Evolutionary conservation across 2,113 vertebrate genomes (phyloP).

Genomic region (Nycticorax nycticorax): DNA sequence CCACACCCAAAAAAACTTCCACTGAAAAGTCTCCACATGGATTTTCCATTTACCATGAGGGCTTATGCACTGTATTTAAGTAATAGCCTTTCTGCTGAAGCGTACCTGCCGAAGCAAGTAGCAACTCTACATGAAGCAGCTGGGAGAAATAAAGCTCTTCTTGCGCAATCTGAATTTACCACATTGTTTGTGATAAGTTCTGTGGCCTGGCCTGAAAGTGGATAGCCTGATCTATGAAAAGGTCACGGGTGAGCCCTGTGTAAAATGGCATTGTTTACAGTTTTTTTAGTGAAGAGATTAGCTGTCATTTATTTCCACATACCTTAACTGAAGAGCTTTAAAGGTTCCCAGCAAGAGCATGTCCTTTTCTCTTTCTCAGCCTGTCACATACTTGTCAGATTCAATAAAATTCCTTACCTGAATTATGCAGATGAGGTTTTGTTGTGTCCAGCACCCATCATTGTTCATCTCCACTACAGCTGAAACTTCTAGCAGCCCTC

Average conservation of each 20-base stretch:
- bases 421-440: conserved; percentile 95
- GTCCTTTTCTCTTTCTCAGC: conserved; percentile 84
- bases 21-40: neutral
- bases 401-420: conserved; percentile 98
- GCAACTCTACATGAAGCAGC: neutral
- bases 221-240: conserved; percentile 70
- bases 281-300: conserved; percentile 95
- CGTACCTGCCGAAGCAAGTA: neutral
- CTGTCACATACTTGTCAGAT: conserved; percentile 97
- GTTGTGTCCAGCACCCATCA: conserved; percentile 84
- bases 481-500: conserved; percentile 84
- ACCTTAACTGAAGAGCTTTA: conserved; percentile 80
- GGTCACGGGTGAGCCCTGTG: conserved; percentile 83
- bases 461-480: conserved; percentile 89
- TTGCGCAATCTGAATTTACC: conserved; percentile 35
- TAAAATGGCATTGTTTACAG: conserved; percentile 94
- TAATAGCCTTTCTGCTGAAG: neutral
- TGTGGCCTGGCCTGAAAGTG: conserved; percentile 64
- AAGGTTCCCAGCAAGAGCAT: conserved; percentile 81
- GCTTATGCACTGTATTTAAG: neutral
- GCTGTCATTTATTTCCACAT: conserved; percentile 93
- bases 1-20: neutral
- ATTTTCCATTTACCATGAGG: neutral
- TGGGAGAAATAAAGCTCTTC: conserved; percentile 46
- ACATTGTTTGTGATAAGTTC: conserved; percentile 59